Percentiles rank a stretch among this genome's conserved stretches.
Conservation (phyloP, 2,113 vertebrate species). For the Miniopterus natalensis region DNA sequence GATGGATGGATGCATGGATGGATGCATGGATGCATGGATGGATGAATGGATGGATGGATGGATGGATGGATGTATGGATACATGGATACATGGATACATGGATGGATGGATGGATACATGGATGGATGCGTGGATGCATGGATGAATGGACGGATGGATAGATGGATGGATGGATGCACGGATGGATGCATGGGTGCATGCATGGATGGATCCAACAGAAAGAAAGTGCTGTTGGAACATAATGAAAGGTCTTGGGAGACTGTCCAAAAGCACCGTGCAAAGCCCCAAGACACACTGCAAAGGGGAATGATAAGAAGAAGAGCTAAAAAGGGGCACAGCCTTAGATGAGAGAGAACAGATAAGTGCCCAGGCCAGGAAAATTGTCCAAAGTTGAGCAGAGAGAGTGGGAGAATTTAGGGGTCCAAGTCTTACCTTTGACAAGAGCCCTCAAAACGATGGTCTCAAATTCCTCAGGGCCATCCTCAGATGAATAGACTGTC, state of each 20-base stretch:
- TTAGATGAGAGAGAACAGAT: not conserved
- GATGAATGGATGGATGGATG: not conserved
- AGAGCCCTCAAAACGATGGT: conserved; percentile 92
- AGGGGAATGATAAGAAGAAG: not conserved
- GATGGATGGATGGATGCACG: too few species aligned
- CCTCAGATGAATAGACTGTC: conserved; percentile 91
- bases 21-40: not conserved
- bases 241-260: not conserved
- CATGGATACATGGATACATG: not conserved
- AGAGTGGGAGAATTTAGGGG: not conserved
- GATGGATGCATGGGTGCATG: not conserved
- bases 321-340: not conserved
- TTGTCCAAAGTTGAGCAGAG: not conserved
- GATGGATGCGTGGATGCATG: not conserved
- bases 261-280: not conserved
- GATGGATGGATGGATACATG: not conserved
- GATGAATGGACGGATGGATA: not conserved
- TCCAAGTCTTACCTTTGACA: conserved; percentile 88
- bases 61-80: too few species aligned
- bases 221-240: not conserved
- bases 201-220: not conserved
- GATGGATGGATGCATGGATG: not conserved
- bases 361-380: not conserved
- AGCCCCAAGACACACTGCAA: not conserved
- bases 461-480: conserved; percentile 92